Conservation (phyloP, 2,888 invertebrate species). For the Keiferia lycopersicella region DNA sequence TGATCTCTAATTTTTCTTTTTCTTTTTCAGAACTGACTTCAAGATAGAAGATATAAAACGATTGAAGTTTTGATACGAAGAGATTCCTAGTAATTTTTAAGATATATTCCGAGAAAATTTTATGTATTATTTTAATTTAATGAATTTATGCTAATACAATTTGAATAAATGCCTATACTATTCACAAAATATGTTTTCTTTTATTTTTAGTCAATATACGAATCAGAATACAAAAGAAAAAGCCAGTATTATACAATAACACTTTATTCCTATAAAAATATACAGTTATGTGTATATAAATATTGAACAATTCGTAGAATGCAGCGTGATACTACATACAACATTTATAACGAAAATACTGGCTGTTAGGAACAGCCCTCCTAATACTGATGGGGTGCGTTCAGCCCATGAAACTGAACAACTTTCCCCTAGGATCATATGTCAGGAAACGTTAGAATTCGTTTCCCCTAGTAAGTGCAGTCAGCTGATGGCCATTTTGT, state of each 20-base stretch:
- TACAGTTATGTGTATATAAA: slow-evolving; percentile 32
- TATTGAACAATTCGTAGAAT: slow-evolving; percentile 30
- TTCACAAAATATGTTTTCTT: background rate
- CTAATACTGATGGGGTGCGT: too few species aligned
- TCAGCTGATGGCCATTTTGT: too few species aligned
- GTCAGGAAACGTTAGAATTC: background rate
- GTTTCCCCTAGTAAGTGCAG: background rate
- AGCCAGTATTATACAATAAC: slow-evolving; percentile 26
- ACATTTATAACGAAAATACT: slow-evolving; percentile 1
- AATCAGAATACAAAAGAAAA: too few species aligned
- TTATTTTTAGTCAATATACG: background rate
- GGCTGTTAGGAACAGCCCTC: too few species aligned
- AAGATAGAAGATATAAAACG: slow-evolving; percentile 92
- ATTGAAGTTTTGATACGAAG: slow-evolving; percentile 53
- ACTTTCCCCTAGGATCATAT: too few species aligned
- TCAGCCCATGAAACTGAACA: too few species aligned
- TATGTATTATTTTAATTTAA: background rate
- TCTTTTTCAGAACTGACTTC: slow-evolving; percentile 86
- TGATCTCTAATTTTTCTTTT: background rate
- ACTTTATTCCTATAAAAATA: slow-evolving; percentile 32
- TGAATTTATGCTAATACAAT: background rate
- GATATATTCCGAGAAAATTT: slow-evolving; percentile 18
- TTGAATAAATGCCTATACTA: background rate
- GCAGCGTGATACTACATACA: slow-evolving; percentile 26
- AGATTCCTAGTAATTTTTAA: slow-evolving; percentile 18